Evolutionary conservation across 1,140 invertebrate species (phyloP).

Genomic region (Micrasema longulum): DNA sequence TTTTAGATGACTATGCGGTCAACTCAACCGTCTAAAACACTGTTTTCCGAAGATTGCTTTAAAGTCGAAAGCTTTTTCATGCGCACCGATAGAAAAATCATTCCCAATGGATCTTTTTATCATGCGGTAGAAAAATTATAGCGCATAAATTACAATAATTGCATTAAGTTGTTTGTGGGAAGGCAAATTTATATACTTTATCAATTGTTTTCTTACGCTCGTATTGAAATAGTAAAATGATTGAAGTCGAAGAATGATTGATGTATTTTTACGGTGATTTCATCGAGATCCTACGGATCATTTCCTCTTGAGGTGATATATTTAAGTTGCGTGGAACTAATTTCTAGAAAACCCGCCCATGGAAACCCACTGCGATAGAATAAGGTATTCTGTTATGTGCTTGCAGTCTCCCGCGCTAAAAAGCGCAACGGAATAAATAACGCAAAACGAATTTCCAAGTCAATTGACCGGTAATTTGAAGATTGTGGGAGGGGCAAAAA

Average conservation of each 20-base stretch:
- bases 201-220: too few relatives aligned
- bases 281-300: neutral
- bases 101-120: too few relatives aligned
- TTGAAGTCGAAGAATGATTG: neutral
- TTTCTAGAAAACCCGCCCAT: neutral
- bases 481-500: too few relatives aligned
- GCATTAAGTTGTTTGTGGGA: neutral
- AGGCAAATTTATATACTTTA: neutral
- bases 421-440: neutral
- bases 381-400: neutral
- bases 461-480: constrained; percentile 3
- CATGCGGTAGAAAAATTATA: neutral
- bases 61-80: too few relatives aligned
- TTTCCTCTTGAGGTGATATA: constrained; percentile 8
- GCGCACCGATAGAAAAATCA: too few relatives aligned
- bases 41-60: too few relatives aligned
- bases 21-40: too few relatives aligned
- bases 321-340: neutral
- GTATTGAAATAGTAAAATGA: too few relatives aligned
- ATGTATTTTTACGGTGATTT: neutral
- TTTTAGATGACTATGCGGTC: too few relatives aligned
- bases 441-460: neutral
- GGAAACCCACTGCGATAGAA: neutral
- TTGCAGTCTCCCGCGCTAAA: neutral
- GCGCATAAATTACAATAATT: neutral